These are phyloP conservation scores for Xiphophorus maculatus DNA, from an alignment of 2,113 vertebrate species.

Conservation along the genomic window DNA sequence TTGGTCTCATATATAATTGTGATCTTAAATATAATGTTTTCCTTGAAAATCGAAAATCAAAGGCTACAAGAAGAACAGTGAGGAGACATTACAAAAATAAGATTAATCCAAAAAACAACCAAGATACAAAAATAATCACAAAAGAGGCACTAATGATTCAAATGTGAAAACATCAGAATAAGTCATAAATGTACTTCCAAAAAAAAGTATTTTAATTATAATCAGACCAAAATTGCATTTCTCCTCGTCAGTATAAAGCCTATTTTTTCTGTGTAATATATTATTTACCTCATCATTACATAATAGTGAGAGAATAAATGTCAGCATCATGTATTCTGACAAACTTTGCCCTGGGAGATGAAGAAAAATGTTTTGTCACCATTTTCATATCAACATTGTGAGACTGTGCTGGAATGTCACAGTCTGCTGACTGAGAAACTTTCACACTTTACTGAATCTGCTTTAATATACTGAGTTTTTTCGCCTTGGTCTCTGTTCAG, in stretches of 20 bases:
- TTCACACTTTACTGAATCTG: background rate
- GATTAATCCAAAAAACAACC: background rate
- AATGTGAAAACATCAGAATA: background rate
- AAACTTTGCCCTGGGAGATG: background rate
- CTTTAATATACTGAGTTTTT: too few relatives aligned
- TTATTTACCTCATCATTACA: constrained; percentile 10
- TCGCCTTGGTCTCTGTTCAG: too few relatives aligned
- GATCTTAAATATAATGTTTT: too few relatives aligned
- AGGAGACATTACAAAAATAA: background rate
- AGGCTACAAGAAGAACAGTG: too few relatives aligned
- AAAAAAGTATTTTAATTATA: background rate
- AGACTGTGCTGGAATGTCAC: background rate
- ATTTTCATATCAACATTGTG: too few relatives aligned
- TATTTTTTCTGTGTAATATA: constrained; percentile 12
- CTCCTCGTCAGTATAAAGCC: background rate
- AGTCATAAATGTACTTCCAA: background rate
- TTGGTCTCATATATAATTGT: too few relatives aligned
- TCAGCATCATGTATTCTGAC: constrained; percentile 25
- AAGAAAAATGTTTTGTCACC: too few relatives aligned
- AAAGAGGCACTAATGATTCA: background rate
- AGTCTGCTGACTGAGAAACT: constrained; percentile 35
- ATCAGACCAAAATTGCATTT: background rate
- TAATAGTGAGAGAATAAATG: constrained; percentile 10
- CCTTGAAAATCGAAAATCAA: too few relatives aligned
- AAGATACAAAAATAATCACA: background rate